Base-by-base conservation (phyloP, 2,113 vertebrate genomes). In the Amblyornis subalaris region DNA sequence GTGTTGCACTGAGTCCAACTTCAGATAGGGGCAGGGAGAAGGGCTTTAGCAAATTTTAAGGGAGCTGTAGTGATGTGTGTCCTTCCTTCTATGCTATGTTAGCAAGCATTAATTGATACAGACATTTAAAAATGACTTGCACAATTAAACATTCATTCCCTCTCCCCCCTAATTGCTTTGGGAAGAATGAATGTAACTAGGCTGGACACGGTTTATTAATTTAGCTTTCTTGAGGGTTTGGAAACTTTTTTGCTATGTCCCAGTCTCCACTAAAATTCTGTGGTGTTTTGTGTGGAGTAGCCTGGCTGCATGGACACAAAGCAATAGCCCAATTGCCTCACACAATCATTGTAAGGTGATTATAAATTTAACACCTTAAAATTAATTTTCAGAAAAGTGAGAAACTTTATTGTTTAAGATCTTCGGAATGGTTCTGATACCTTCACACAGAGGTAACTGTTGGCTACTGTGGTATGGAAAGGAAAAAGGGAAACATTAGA, bases 181-280 rank as follows among this genome's bases (percentile, higher is more conserved):
- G 74, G 76, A 89, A 84, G 80, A 95, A 86, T 77, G 69, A 84
- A 31, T 81, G 36, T 84, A 77, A 61, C 78, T 88, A 83, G 78
- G 44, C 85, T 73, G 75, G 74, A 73, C 54, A 35, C 0, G 10
- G 58, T 95, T 91, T 96, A 82, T 88, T 90, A 90, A 54, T 58
- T 76, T 42, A 28, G 55, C 35, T 88, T 96, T 88, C 82, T 62
- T 80, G 51, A 60, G 55, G 42, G 67, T 88, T 88, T 93, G 75
- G 67, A 88, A 92, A 58, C 5, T 9, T 70, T 76, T 94, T 58
- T 66, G 36, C 47, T 15, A 4, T 20, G 78, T 92, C 54, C 75
- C 60, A 67, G 0, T 66, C 50, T 72, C 53, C 42, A 48, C 38
- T 88, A n/a, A 74, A 93, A 71, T 74, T 66, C 42, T 14, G 33